A percentile compares a stretch with the other conserved stretches of the same genome.
phyloP scores from a whole-genome alignment of 1,140 invertebrate genomes.

The Rhynchophorus ferrugineus region DNA sequence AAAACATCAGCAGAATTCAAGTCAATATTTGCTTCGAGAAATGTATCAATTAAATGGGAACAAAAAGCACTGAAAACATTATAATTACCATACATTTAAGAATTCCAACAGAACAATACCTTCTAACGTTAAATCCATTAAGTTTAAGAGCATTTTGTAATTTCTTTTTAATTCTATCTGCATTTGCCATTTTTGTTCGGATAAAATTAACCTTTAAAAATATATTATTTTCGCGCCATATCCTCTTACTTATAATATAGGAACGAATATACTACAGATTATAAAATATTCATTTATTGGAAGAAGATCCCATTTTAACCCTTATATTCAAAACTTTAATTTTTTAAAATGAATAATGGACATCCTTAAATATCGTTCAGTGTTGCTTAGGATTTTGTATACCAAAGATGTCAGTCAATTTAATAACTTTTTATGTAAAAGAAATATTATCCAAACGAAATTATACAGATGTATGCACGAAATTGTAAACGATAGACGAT shows the following conservation, averaged over 20 bases:
- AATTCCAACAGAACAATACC: conserved; percentile 35
- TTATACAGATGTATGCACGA: neutral
- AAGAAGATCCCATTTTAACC: too few species aligned
- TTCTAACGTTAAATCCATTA: conserved; percentile 45
- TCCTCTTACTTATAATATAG: too few species aligned
- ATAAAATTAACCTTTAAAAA: too few species aligned
- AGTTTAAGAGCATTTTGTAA: conserved; percentile 46
- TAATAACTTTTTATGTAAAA: too few species aligned
- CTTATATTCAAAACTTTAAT: too few species aligned
- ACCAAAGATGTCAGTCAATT: too few species aligned
- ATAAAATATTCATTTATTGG: too few species aligned
- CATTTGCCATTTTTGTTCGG: neutral
- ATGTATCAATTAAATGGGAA: conserved; percentile 48
- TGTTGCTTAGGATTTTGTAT: too few species aligned
- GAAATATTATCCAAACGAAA: neutral
- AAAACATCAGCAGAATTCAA: conserved; percentile 45
- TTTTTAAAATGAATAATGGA: neutral
- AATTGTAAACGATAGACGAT: neutral
- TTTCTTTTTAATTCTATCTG: conserved; percentile 38
- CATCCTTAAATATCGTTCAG: neutral
- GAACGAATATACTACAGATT: too few species aligned
- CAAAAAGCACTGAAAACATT: conserved; percentile 51
- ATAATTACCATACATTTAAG: neutral
- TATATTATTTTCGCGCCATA: too few species aligned
- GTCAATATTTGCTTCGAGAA: conserved; percentile 40